A percentile compares a stretch with the other conserved stretches of the same genome.
Conservation (phyloP, 2,797 vertebrate species). For the Sebastolobus alascanus region DNA sequence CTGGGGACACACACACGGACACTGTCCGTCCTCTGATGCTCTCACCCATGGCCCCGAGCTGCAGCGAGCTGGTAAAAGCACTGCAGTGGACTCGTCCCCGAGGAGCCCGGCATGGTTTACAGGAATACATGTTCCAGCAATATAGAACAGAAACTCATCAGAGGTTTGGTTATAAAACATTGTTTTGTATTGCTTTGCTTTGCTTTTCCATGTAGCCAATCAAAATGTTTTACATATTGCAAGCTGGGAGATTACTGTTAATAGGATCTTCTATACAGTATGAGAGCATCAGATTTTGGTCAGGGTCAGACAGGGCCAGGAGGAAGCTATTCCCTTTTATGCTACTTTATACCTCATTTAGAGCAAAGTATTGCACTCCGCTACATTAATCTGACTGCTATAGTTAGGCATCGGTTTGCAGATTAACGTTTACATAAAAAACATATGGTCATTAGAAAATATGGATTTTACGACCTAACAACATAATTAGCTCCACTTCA, state of each 20-base stretch:
- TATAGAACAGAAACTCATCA: neutral
- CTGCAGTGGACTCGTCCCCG: conserved; percentile 33
- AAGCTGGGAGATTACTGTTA: neutral
- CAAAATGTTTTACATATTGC: neutral
- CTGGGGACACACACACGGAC: conserved; percentile 95
- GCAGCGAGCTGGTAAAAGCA: conserved; percentile 50
- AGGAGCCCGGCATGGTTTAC: conserved; percentile 38
- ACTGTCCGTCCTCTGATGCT: conserved; percentile 88
- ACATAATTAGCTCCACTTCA: neutral
- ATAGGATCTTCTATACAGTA: neutral
- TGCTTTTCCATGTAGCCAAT: conserved; percentile 11
- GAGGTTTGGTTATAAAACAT: neutral
- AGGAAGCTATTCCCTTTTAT: conserved; percentile 81
- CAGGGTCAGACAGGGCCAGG: conserved; percentile 94
- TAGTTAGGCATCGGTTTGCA: neutral
- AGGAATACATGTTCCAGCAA: conserved; percentile 10
- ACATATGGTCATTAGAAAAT: neutral
- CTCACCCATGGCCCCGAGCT: conserved; percentile 63
- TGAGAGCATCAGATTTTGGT: conserved; percentile 87
- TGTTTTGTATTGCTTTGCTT: neutral
- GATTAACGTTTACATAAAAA: neutral
- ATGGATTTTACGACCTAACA: neutral
- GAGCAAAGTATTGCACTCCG: neutral
- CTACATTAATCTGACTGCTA: neutral
- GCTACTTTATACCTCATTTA: neutral